phyloP scores from a whole-genome alignment of 2,113 vertebrate genomes.

The Willisornis vidua region DNA sequence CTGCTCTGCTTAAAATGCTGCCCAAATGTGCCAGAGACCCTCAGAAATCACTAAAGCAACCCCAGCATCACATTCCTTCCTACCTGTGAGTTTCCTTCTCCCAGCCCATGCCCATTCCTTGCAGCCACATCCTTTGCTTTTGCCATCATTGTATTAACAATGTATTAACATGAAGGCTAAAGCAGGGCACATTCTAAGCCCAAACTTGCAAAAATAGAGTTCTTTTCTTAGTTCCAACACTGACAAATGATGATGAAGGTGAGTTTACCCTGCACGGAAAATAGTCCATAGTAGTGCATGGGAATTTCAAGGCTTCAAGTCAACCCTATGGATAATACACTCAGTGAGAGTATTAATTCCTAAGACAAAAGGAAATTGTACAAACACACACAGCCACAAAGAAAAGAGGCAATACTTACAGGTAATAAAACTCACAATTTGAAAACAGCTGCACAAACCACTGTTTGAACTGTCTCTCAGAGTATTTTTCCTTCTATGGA shows the following conservation, averaged over 20 bases:
- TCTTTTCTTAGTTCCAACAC: not conserved
- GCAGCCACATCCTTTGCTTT: not conserved
- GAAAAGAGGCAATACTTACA: not conserved
- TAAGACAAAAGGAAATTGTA: not conserved
- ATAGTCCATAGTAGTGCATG: not conserved
- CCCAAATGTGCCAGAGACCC: not conserved
- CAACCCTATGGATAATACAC: not conserved
- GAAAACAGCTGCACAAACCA: slow-evolving; percentile 23
- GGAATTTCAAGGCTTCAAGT: not conserved
- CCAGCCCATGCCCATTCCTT: not conserved
- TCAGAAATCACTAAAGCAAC: not conserved
- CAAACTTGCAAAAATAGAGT: not conserved
- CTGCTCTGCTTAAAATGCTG: not conserved
- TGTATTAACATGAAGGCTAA: not conserved
- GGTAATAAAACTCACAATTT: not conserved
- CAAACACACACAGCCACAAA: not conserved
- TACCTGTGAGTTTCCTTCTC: not conserved
- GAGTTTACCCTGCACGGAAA: not conserved
- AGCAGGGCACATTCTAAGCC: not conserved
- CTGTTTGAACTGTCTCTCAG: not conserved
- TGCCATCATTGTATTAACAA: not conserved
- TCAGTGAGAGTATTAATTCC: not conserved
- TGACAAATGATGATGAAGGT: not conserved
- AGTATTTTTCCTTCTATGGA: slow-evolving; percentile 35
- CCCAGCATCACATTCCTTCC: not conserved